Base-by-base conservation (phyloP, 2,888 invertebrate genomes). In the Cistogaster globosa region DNA sequence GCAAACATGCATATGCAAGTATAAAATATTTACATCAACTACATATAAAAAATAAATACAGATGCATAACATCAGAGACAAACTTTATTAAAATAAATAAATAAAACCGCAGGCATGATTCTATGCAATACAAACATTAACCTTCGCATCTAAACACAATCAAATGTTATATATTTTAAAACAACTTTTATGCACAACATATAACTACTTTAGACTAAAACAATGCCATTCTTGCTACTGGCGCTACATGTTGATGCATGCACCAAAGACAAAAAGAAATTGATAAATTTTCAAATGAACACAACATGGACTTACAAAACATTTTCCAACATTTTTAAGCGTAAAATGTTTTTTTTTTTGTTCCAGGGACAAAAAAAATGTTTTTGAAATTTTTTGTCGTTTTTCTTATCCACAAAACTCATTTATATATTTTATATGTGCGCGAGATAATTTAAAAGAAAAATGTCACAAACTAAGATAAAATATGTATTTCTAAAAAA, bases 61-160 rank as follows among this genome's bases (percentile, higher is more conserved):
- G 48, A 80, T 45, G 67, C 76, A 84, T 67, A 71, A 78, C 78
- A 82, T 82, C 75, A 67, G 75, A 79, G 75, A 75, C 78, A 62
- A 82, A 85, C 82, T 85, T 82, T 85, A 82, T 85, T 85, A 76
- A 82, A 85, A 85, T 71, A 78, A 85, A 85, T 82, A 82, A 85
- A 85, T 82, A 85, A 85, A 85, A 82, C 85, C 82, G 75, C 85
- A 85, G 82, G 85, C 85, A 85, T 85, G 78, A 82, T 85, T 75
- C 60, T 71, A 58, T 82, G 78, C 85, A 74, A 68, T 55, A 65
- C 48, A 55, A 16, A 22, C 32, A 36, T n/a, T 36, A 42, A 42
- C 42, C 51, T 63, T 45, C 14, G 18, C 26, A 71, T n/a, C 26
- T 20, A 45, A 42, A 62, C 71, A 62, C 71, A 26, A 58, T 20